Percentiles rank a stretch among this genome's conserved stretches.
These are phyloP conservation scores for Chitala chitala DNA, from an alignment of 2,113 vertebrate genomes.

Conservation along the genomic window DNA sequence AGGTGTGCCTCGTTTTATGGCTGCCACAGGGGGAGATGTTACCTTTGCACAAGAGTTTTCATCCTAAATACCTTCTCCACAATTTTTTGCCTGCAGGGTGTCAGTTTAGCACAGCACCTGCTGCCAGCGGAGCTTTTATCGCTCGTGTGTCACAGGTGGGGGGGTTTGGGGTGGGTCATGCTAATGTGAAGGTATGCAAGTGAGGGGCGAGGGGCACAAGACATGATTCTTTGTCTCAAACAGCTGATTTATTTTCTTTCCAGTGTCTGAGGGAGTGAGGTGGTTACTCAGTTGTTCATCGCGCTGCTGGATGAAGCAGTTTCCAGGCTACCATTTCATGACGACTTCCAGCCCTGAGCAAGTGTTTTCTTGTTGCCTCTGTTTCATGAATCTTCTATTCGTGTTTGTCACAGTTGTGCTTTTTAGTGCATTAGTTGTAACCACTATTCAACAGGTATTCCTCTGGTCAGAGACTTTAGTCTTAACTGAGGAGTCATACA, in stretches of 20 bases:
- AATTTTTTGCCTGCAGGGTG: constrained; percentile 59
- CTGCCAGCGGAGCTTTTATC: constrained; percentile 43
- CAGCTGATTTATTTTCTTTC: constrained; percentile 59
- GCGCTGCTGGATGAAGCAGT: no score
- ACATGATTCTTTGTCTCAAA: constrained; percentile 49
- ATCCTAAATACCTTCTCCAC: constrained; percentile 75
- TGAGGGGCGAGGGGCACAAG: constrained; percentile 51
- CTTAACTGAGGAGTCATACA: no score
- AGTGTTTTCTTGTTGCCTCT: no score
- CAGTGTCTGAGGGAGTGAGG: constrained; percentile 35
- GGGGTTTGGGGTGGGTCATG: constrained; percentile 38
- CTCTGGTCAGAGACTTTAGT: no score
- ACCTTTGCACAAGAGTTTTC: constrained; percentile 63
- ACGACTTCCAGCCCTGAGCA: no score
- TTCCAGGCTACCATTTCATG: no score
- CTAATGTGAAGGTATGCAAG: constrained; percentile 63
- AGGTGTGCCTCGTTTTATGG: constrained; percentile 49
- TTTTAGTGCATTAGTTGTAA: no score
- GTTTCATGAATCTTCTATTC: no score
- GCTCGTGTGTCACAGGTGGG: constrained; percentile 47
- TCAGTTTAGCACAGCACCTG: constrained; percentile 62
- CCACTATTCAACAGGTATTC: no score
- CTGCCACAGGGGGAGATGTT: constrained; percentile 69
- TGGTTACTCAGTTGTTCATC: neutral
- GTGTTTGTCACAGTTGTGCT: no score